Conservation (phyloP, 2,113 vertebrate species). For the Sinocyclocheilus anshuiensis region DNA sequence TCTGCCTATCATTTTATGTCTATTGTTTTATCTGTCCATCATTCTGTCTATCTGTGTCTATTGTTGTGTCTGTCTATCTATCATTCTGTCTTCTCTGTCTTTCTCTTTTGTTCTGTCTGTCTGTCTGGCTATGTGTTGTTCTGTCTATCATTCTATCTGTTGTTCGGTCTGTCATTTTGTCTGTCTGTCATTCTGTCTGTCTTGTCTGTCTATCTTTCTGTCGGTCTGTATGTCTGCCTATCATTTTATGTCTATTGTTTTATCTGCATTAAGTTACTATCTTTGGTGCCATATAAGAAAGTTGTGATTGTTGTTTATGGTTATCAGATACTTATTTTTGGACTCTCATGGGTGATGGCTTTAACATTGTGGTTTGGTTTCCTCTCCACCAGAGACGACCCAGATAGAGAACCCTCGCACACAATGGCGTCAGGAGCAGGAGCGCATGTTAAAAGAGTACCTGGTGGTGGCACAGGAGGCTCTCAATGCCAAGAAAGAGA, state of each 20-base stretch:
- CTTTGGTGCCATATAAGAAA: too few relatives aligned
- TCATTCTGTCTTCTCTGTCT: background rate
- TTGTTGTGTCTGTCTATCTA: background rate
- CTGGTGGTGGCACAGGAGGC: slow-evolving; percentile 97
- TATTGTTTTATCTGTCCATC: too few relatives aligned
- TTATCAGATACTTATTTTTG: background rate
- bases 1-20: too few relatives aligned
- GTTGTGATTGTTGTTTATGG: too few relatives aligned
- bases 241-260: too few relatives aligned
- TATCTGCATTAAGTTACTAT: too few relatives aligned
- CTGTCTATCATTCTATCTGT: background rate
- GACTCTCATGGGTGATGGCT: background rate
- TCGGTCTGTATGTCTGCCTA: too few relatives aligned
- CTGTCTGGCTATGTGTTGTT: background rate
- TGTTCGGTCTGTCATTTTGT: too few relatives aligned
- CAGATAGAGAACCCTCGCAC: slow-evolving; percentile 97
- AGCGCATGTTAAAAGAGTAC: slow-evolving; percentile 98
- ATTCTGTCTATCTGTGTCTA: too few relatives aligned
- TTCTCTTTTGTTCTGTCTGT: too few relatives aligned
- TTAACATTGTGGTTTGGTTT: background rate
- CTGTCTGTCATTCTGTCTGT: too few relatives aligned
- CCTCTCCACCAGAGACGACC: slow-evolving; percentile 81
- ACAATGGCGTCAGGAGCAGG: slow-evolving; percentile 96
- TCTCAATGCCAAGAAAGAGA: slow-evolving; percentile 97
- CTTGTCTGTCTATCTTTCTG: too few relatives aligned